Evolutionary conservation across 2,888 invertebrate species (phyloP).

Genomic region (Caenorhabditis doughertyi): DNA sequence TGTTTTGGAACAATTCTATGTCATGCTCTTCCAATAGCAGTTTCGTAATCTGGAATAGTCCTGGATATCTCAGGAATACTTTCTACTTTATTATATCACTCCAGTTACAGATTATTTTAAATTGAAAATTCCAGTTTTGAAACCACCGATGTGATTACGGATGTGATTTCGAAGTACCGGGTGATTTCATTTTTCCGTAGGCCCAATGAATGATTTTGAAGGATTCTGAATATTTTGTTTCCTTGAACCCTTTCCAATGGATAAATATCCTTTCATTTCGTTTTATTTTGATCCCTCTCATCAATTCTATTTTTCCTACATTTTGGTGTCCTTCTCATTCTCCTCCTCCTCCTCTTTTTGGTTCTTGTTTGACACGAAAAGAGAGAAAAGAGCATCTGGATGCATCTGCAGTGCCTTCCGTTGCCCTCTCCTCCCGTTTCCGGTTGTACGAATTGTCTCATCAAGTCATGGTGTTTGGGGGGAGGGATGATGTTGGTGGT

Average conservation of each 20-base stretch:
- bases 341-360: slow-evolving; percentile 1
- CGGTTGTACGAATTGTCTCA: slow-evolving; percentile 60
- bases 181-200: too few relatives aligned
- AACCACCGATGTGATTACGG: too few relatives aligned
- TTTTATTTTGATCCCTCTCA: slow-evolving; percentile 11
- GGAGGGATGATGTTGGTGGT: neutral
- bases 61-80: too few relatives aligned
- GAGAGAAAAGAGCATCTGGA: neutral
- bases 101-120: too few relatives aligned
- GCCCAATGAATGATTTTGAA: too few relatives aligned
- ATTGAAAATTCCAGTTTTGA: too few relatives aligned
- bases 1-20: too few relatives aligned
- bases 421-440: slow-evolving; percentile 13
- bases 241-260: slow-evolving; percentile 1
- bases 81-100: too few relatives aligned
- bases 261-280: neutral
- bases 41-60: too few relatives aligned
- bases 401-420: slow-evolving; percentile 32
- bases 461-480: slow-evolving; percentile 24
- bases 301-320: neutral
- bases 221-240: neutral
- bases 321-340: neutral
- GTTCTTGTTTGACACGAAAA: neutral
- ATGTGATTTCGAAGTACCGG: too few relatives aligned
- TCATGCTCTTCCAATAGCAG: too few relatives aligned